Percentiles rank a stretch among this genome's conserved stretches.
phyloP scores from a whole-genome alignment of 2,113 vertebrate species.

The Stictonetta naevosa region DNA sequence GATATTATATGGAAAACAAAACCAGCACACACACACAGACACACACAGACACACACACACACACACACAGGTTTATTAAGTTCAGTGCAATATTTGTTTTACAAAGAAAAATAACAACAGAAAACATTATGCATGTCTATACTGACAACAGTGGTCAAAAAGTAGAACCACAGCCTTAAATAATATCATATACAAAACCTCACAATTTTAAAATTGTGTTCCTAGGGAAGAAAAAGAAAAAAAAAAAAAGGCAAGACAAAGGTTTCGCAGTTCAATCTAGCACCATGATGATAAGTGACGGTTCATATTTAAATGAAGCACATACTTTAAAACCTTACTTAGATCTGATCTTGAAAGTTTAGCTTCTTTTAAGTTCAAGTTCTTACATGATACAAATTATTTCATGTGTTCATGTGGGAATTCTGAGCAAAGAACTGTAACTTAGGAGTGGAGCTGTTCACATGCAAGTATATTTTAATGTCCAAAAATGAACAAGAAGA shows the following conservation, averaged over 20 bases:
- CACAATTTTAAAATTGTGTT: background rate
- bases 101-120: background rate
- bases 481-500: background rate
- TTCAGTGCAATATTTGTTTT: background rate
- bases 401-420: background rate
- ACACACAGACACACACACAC: no score
- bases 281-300: background rate
- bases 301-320: background rate
- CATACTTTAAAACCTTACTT: background rate
- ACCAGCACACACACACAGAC: background rate
- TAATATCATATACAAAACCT: background rate
- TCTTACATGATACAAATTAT: background rate
- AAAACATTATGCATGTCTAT: background rate
- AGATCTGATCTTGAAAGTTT: background rate
- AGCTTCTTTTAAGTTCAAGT: background rate
- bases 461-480: background rate
- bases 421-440: background rate
- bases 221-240: background rate
- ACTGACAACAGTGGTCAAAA: background rate
- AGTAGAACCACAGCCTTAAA: background rate
- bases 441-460: background rate
- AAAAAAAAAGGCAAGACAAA: fast-evolving
- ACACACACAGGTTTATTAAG: background rate
- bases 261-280: background rate
- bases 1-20: background rate